These are phyloP conservation scores for Platerodrilus igneus DNA, from an alignment of 2,888 invertebrate genomes.

Conservation along the genomic window DNA sequence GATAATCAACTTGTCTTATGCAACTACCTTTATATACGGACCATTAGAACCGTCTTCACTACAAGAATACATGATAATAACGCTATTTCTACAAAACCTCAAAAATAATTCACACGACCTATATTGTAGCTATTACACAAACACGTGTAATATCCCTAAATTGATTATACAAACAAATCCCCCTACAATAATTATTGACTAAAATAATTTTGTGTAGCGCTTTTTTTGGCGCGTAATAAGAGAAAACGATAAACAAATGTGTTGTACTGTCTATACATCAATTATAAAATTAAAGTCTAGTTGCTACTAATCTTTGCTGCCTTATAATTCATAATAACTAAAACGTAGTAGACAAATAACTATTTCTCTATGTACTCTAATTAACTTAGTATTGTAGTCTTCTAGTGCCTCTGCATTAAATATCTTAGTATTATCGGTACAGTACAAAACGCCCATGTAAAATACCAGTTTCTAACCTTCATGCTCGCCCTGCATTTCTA, in stretches of 20 bases:
- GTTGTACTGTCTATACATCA: constrained; percentile 18
- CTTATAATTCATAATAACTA: constrained; percentile 42
- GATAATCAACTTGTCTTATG: no score
- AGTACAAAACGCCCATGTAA: constrained; percentile 28
- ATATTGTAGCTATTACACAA: no score
- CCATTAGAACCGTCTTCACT: no score
- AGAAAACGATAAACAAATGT: constrained; percentile 16
- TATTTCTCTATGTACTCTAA: constrained; percentile 35
- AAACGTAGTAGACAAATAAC: constrained; percentile 41
- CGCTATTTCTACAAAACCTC: no score
- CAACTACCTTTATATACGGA: no score
- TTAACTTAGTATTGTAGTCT: constrained; percentile 42
- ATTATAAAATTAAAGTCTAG: constrained; percentile 26
- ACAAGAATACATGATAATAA: no score
- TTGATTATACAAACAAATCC: no score
- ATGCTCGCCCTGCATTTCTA: constrained; percentile 37
- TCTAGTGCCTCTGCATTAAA: constrained; percentile 47
- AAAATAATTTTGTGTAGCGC: no score
- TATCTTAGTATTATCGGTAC: constrained; percentile 42
- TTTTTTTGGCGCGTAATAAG: not conserved
- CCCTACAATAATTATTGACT: no score
- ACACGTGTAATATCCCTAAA: no score
- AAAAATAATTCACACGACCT: no score
- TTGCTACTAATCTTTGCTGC: constrained; percentile 45
- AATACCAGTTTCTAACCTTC: constrained; percentile 7